Conservation (phyloP, 2,888 invertebrate species). For the Thalpophila matura region DNA sequence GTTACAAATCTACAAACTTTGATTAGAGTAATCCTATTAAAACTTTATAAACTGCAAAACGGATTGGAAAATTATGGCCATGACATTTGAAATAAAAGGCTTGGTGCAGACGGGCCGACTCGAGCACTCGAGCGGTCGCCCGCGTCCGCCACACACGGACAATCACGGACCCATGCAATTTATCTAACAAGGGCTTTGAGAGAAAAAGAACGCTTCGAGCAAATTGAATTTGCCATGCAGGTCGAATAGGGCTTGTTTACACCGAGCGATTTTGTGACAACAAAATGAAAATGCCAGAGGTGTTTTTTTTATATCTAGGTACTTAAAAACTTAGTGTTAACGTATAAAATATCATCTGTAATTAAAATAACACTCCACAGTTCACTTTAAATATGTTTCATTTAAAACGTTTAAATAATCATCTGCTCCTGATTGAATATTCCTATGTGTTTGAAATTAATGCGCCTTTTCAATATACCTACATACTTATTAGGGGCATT, state of each 20-base stretch:
- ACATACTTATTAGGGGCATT: too few relatives aligned
- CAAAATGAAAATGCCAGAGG: too few relatives aligned
- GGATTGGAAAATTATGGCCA: slow-evolving; percentile 6
- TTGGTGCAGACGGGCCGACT: slow-evolving; percentile 15
- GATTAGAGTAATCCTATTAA: slow-evolving; percentile 9
- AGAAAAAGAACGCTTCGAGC: slow-evolving; percentile 68
- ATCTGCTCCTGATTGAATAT: too few relatives aligned
- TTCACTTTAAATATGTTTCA: too few relatives aligned
- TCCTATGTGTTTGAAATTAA: too few relatives aligned
- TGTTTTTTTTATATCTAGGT: too few relatives aligned
- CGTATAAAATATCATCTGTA: too few relatives aligned
- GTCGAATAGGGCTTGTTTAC: slow-evolving; percentile 22
- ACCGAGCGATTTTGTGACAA: neutral
- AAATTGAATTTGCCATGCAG: slow-evolving; percentile 74
- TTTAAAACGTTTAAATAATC: too few relatives aligned
- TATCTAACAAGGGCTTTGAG: slow-evolving; percentile 60
- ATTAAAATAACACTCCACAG: too few relatives aligned
- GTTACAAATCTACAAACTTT: neutral
- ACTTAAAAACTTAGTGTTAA: too few relatives aligned
- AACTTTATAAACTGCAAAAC: slow-evolving; percentile 15
- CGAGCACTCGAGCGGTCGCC: slow-evolving; percentile 46
- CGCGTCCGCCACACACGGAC: slow-evolving; percentile 40
- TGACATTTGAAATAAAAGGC: slow-evolving; percentile 37
- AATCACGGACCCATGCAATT: slow-evolving; percentile 67
- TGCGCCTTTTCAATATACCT: too few relatives aligned